phyloP scores from a whole-genome alignment of 1,140 invertebrate genomes.

The Ips typographus region DNA sequence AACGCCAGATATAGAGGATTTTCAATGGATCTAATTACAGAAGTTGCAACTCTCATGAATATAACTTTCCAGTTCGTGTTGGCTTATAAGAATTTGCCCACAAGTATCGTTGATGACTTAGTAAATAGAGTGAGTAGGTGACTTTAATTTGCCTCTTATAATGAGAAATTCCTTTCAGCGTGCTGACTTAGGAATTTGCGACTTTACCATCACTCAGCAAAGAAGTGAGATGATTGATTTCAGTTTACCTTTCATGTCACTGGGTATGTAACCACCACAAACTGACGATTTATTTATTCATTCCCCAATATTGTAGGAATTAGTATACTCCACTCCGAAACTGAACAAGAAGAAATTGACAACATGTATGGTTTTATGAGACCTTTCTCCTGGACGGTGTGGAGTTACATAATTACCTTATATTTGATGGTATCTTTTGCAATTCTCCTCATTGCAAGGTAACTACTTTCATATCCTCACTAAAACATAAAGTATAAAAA shows the following conservation, averaged over 20 bases:
- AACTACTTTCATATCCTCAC: neutral
- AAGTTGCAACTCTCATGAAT: conserved; percentile 69
- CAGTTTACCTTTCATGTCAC: conserved; percentile 87
- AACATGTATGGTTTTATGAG: conserved; percentile 85
- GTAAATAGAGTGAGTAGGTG: conserved; percentile 67
- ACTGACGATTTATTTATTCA: neutral
- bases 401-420: conserved; percentile 88
- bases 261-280: conserved; percentile 56
- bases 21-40: conserved; percentile 76
- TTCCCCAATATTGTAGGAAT: conserved; percentile 57
- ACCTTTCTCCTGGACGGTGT: conserved; percentile 86
- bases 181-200: conserved; percentile 89
- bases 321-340: conserved; percentile 76
- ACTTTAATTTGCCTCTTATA: neutral
- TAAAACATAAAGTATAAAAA: neutral
- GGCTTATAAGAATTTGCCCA: conserved; percentile 69
- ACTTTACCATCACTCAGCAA: conserved; percentile 88
- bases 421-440: conserved; percentile 76
- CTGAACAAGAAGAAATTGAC: conserved; percentile 66
- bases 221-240: conserved; percentile 84
- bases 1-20: conserved; percentile 75
- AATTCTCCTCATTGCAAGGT: conserved; percentile 38
- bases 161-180: conserved; percentile 59
- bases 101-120: conserved; percentile 79
- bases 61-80: conserved; percentile 77